Conservation (phyloP, 1,140 invertebrate species). For the Caerostris extrusa region DNA sequence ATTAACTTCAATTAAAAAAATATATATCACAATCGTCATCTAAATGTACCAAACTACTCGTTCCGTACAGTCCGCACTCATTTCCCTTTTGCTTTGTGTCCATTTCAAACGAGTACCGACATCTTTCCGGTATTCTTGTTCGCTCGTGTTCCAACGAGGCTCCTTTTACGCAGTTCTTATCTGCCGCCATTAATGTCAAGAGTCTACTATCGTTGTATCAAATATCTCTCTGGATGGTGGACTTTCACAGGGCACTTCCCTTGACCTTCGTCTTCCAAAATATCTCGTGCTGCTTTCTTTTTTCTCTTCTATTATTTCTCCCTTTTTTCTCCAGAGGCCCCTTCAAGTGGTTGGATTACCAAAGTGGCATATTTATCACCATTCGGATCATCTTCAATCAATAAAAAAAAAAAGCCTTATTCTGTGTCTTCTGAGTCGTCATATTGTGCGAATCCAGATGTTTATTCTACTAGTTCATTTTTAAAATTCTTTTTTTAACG, state of each 20-base stretch:
- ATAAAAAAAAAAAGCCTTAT: neutral
- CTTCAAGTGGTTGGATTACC: neutral
- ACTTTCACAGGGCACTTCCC: conserved; percentile 12
- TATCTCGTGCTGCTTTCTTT: neutral
- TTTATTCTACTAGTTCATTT: neutral
- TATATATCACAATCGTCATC: neutral
- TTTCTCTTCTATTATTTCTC: neutral
- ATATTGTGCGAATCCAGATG: neutral
- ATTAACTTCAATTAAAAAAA: no score
- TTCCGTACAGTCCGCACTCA: neutral
- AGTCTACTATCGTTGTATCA: conserved; percentile 30
- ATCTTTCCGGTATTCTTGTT: neutral
- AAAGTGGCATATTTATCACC: conserved; percentile 10
- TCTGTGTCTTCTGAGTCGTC: neutral
- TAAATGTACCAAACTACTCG: neutral
- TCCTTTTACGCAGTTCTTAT: conserved; percentile 34
- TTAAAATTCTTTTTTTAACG: no score
- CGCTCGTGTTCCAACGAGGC: neutral
- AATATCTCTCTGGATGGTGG: conserved; percentile 37
- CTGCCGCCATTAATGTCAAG: conserved; percentile 46
- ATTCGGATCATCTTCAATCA: neutral
- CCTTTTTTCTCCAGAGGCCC: neutral
- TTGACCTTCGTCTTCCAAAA: conserved; percentile 46
- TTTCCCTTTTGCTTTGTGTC: neutral
- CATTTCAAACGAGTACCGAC: neutral